These are phyloP conservation scores for Cyphomyrmex costatus DNA, from an alignment of 1,140 invertebrate species.

Conservation along the genomic window DNA sequence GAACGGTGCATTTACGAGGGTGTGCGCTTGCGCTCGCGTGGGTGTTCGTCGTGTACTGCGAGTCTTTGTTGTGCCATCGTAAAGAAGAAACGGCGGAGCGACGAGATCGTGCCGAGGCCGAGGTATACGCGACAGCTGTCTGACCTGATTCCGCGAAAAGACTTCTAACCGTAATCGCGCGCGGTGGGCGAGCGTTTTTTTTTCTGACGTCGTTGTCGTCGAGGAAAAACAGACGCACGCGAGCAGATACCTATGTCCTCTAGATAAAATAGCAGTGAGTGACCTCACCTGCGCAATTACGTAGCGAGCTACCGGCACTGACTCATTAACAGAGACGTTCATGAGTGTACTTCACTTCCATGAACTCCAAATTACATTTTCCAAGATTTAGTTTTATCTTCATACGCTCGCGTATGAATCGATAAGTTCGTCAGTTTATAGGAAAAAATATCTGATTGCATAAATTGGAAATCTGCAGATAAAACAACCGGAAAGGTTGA, in stretches of 20 bases:
- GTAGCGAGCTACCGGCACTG: conserved; percentile 27
- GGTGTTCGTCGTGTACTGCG: conserved; percentile 52
- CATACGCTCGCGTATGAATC: background rate
- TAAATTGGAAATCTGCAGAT: too few relatives aligned
- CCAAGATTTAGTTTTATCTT: conserved; percentile 25
- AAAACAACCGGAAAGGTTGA: too few relatives aligned
- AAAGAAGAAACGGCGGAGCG: conserved; percentile 47
- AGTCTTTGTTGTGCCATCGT: conserved; percentile 53
- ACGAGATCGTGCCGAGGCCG: conserved; percentile 28
- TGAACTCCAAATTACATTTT: conserved; percentile 19
- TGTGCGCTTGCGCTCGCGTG: conserved; percentile 42
- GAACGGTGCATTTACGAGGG: conserved; percentile 61
- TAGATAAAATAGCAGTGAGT: conserved; percentile 21
- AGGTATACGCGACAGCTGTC: conserved; percentile 67
- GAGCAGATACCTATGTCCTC: background rate
- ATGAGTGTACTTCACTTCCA: conserved; percentile 36
- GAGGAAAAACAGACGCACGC: background rate
- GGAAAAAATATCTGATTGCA: too few relatives aligned
- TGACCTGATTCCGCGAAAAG: conserved; percentile 73
- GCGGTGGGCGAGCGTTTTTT: conserved; percentile 63
- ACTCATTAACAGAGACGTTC: conserved; percentile 69
- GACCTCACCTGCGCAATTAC: conserved; percentile 66
- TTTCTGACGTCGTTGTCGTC: background rate
- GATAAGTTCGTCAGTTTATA: conserved; percentile 4
- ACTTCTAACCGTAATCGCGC: conserved; percentile 67